phyloP scores from a whole-genome alignment of 1,140 invertebrate species.

The Aricia agestis region DNA sequence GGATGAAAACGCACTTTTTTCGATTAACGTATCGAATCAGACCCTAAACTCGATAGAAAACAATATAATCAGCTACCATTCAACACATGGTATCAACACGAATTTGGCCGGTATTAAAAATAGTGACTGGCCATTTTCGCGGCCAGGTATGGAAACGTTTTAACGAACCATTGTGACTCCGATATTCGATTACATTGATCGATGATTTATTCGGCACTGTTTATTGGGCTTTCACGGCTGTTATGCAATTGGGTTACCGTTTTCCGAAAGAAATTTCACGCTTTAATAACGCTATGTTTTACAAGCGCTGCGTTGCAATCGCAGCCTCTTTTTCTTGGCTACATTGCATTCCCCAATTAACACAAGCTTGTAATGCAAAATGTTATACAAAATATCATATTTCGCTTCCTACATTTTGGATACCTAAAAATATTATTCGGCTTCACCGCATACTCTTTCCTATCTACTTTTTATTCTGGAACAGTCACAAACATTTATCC shows the following conservation, averaged over 20 bases:
- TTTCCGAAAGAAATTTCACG: slow-evolving; percentile 13
- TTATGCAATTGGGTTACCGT: slow-evolving; percentile 26
- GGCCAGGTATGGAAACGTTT: slow-evolving; percentile 47
- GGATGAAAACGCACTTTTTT: slow-evolving; percentile 61
- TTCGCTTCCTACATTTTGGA: too few species aligned
- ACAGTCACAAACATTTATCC: neutral
- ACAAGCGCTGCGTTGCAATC: slow-evolving; percentile 33
- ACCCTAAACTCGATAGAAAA: slow-evolving; percentile 54
- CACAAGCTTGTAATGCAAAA: too few species aligned
- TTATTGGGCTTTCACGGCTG: slow-evolving; percentile 50
- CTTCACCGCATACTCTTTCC: neutral
- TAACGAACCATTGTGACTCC: slow-evolving; percentile 70
- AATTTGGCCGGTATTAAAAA: slow-evolving; percentile 59
- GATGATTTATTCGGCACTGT: slow-evolving; percentile 49
- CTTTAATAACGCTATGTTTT: slow-evolving; percentile 25
- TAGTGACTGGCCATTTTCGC: slow-evolving; percentile 60
- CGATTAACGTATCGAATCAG: slow-evolving; percentile 65
- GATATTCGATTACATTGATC: slow-evolving; percentile 64
- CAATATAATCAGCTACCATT: slow-evolving; percentile 74
- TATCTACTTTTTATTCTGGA: too few species aligned
- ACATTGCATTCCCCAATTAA: neutral
- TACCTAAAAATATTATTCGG: too few species aligned
- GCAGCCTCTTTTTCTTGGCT: neutral
- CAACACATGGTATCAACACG: slow-evolving; percentile 40
- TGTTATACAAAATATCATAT: too few species aligned